Evolutionary conservation across 92 coral and sea anemone species (phyloP).

Genomic region (Porites rus): DNA sequence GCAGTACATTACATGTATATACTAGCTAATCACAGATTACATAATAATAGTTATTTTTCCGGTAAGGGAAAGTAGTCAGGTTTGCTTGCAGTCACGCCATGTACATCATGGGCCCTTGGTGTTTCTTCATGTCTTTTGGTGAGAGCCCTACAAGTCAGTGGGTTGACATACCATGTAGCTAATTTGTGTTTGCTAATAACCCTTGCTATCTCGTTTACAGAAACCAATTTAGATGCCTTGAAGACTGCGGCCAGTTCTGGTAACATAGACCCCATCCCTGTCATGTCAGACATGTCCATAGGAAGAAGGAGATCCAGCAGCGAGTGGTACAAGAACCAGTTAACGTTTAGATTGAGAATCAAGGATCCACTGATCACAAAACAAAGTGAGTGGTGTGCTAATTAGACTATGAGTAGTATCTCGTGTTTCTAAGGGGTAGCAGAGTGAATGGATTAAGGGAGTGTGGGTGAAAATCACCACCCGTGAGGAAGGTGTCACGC

Average conservation of each 20-base stretch:
- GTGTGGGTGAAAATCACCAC: too few relatives aligned
- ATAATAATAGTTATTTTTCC: too few relatives aligned
- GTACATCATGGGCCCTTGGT: background rate
- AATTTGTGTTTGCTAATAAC: too few relatives aligned
- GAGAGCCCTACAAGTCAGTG: too few relatives aligned
- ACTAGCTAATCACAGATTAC: too few relatives aligned
- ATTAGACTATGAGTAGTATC: too few relatives aligned
- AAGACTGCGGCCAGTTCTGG: conserved; percentile 79
- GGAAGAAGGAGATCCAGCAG: conserved; percentile 40
- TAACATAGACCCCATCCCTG: conserved; percentile 23
- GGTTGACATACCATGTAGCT: too few relatives aligned
- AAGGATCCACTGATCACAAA: conserved; percentile 91
- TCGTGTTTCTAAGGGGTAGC: too few relatives aligned
- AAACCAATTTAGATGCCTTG: conserved; percentile 82
- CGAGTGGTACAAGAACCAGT: conserved; percentile 59
- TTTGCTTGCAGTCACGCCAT: background rate
- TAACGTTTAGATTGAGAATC: conserved; percentile 83
- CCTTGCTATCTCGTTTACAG: background rate
- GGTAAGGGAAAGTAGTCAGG: too few relatives aligned
- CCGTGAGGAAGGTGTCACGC: too few relatives aligned
- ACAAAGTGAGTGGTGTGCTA: conserved; percentile 68
- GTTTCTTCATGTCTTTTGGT: background rate
- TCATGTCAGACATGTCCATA: conserved; percentile 29
- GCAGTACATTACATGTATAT: too few relatives aligned
- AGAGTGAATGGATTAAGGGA: too few relatives aligned